A percentile compares a stretch with the other conserved stretches of the same genome.
Conservation (phyloP, 2,888 invertebrate genomes). For the Ametastegia equiseti region DNA sequence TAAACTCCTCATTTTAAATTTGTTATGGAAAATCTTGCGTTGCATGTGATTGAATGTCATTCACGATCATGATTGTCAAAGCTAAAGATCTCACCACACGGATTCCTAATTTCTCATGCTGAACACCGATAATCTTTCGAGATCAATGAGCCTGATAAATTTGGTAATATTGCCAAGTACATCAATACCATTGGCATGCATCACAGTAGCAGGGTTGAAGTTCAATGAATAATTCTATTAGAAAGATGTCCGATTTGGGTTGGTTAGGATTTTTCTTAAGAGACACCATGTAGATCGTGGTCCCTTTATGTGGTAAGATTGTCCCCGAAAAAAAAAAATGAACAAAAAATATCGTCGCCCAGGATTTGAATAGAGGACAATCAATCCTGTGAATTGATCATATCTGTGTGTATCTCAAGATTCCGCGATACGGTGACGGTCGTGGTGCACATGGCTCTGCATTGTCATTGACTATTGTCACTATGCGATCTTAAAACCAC, state of each 20-base stretch:
- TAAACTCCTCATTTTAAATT: neutral
- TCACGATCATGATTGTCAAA: neutral
- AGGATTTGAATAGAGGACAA: slow-evolving; percentile 65
- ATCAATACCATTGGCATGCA: neutral
- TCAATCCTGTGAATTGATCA: slow-evolving; percentile 65
- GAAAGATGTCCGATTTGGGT: neutral
- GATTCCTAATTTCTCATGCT: neutral
- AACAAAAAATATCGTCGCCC: slow-evolving; percentile 54
- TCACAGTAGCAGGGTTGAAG: neutral
- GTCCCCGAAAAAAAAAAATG: slow-evolving; percentile 54
- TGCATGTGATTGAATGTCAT: neutral
- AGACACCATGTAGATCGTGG: slow-evolving; percentile 53
- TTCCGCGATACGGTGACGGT: slow-evolving; percentile 62
- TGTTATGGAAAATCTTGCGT: neutral
- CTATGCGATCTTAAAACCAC: slow-evolving; percentile 50
- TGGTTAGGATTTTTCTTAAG: neutral
- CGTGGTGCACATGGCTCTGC: slow-evolving; percentile 63
- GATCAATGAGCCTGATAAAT: neutral
- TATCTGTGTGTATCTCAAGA: slow-evolving; percentile 64
- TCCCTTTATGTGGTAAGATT: slow-evolving; percentile 52
- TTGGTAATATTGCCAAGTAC: neutral
- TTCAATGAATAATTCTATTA: neutral
- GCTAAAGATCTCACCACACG: neutral
- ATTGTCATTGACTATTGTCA: slow-evolving; percentile 62
- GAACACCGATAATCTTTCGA: neutral